phyloP scores from a whole-genome alignment of 2,113 vertebrate species.

The Puntigrus tetrazona region DNA sequence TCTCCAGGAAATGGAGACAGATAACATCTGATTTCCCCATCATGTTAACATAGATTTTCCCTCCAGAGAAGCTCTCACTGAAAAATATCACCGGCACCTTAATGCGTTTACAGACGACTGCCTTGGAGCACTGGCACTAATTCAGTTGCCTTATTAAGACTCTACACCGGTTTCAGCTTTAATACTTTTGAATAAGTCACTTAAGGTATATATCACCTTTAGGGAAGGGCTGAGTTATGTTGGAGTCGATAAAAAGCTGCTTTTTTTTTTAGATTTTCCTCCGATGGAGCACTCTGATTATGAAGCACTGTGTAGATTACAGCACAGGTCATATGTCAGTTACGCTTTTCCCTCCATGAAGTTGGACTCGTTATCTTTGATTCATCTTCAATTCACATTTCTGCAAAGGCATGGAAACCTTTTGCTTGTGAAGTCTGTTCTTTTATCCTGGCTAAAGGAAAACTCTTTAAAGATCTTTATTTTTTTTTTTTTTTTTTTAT shows the following conservation, averaged over 20 bases:
- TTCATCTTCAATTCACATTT: background rate
- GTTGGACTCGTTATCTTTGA: conserved; percentile 25
- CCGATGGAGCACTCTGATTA: background rate
- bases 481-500: background rate
- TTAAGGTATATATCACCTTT: conserved; percentile 28
- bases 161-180: conserved; percentile 9
- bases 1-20: conserved; percentile 26
- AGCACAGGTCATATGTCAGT: background rate
- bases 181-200: conserved; percentile 31
- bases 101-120: conserved; percentile 50
- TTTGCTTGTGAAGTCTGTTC: background rate
- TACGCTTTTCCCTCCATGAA: background rate
- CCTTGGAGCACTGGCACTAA: conserved; percentile 34
- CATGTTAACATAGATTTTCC: conserved; percentile 44
- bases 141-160: conserved; percentile 46
- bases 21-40: conserved; percentile 39
- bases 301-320: background rate
- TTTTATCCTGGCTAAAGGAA: background rate
- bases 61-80: conserved; percentile 9
- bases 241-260: conserved; percentile 20
- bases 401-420: background rate
- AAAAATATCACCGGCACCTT: conserved; percentile 40
- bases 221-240: conserved; percentile 28
- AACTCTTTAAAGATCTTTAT: background rate
- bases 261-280: conserved; percentile 23